Evolutionary conservation across 2,797 vertebrate species (phyloP).

Genomic region (Lophius americanus): DNA sequence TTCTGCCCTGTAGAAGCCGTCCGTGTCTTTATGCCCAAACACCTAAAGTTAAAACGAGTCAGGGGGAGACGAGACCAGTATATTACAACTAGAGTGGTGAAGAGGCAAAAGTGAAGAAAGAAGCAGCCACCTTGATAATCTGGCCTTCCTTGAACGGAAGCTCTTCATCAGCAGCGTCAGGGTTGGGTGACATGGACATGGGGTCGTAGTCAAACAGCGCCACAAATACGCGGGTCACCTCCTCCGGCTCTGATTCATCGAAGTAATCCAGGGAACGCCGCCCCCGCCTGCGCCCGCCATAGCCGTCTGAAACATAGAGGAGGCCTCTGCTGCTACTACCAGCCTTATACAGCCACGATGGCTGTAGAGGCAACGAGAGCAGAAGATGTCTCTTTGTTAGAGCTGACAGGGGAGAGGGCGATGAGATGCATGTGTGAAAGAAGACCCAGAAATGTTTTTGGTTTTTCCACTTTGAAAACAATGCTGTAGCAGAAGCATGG

Average conservation of each 20-base stretch:
- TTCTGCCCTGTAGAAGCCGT: slow-evolving; percentile 96
- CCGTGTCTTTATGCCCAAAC: slow-evolving; percentile 94
- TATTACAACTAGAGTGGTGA: too few relatives aligned
- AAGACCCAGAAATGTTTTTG: slow-evolving; percentile 56
- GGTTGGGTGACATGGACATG: slow-evolving; percentile 97
- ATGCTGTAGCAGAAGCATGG: slow-evolving; percentile 9
- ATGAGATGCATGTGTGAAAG: slow-evolving; percentile 72
- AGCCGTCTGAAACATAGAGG: slow-evolving; percentile 87
- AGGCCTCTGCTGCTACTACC: slow-evolving; percentile 78
- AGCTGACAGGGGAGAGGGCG: slow-evolving; percentile 71
- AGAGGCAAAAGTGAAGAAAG: background rate
- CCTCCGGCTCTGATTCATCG: slow-evolving; percentile 91
- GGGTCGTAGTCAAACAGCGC: slow-evolving; percentile 98
- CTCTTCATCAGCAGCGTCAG: slow-evolving; percentile 94
- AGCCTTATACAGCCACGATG: slow-evolving; percentile 71
- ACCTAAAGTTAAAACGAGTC: slow-evolving; percentile 80
- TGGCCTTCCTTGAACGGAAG: slow-evolving; percentile 98
- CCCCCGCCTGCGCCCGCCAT: slow-evolving; percentile 81
- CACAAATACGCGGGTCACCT: slow-evolving; percentile 91
- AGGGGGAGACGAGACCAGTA: background rate
- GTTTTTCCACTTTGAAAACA: slow-evolving; percentile 22
- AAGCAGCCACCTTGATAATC: slow-evolving; percentile 88
- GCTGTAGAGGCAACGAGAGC: slow-evolving; percentile 70
- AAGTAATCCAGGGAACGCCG: slow-evolving; percentile 89
- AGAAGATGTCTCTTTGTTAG: slow-evolving; percentile 71